A percentile compares a stretch with the other conserved stretches of the same genome.
Conservation (phyloP, 92 coral and sea anemone species). For the Parazoanthus darwini region DNA sequence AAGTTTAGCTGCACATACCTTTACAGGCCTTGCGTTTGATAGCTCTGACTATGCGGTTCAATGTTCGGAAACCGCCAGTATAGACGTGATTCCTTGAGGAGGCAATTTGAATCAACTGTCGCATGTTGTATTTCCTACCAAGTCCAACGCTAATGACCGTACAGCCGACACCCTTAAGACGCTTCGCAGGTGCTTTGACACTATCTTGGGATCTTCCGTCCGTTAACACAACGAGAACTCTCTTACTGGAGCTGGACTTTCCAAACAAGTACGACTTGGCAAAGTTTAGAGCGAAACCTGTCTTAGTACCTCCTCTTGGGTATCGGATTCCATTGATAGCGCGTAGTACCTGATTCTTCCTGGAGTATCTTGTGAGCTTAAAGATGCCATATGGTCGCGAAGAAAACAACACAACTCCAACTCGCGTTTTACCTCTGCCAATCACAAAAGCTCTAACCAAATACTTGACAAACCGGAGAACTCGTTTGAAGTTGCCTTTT, state of each 20-base stretch:
- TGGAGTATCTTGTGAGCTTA: constrained; percentile 10
- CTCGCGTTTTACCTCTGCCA: constrained; percentile 38
- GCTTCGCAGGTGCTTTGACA: background rate
- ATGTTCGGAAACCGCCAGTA: constrained; percentile 12
- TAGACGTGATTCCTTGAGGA: constrained; percentile 3
- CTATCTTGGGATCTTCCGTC: background rate
- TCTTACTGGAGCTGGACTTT: background rate
- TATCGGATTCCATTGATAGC: constrained; percentile 36
- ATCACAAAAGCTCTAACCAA: background rate
- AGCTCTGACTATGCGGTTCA: constrained; percentile 2
- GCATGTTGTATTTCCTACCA: constrained; percentile 21
- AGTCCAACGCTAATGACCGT: background rate
- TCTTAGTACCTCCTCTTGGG: constrained; percentile 35
- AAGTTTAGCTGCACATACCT: background rate
- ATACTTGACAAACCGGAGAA: background rate
- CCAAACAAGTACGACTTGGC: background rate
- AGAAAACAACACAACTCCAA: constrained; percentile 45
- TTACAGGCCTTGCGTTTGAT: constrained; percentile 24
- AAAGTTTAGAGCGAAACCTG: background rate
- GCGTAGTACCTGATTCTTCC: background rate
- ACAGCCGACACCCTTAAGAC: background rate
- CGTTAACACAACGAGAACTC: constrained; percentile 10
- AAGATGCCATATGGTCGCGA: constrained; percentile 21
- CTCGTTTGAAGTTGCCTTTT: background rate
- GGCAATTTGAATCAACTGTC: constrained; percentile 10